Conservation (phyloP, 2,113 vertebrate genomes). For the Perognathus longimembris region DNA sequence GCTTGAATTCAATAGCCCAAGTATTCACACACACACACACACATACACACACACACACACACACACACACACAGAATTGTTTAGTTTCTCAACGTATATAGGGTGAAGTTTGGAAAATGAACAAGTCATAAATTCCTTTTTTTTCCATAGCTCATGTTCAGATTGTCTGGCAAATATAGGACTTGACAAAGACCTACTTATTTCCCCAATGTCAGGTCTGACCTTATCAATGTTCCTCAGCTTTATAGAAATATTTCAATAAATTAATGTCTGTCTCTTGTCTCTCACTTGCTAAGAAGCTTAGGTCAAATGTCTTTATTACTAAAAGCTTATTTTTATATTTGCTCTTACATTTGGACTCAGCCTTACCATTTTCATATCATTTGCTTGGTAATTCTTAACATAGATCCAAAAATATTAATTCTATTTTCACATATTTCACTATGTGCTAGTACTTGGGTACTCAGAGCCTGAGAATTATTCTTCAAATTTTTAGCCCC, state of each 20-base stretch:
- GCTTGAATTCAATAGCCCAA: too few species aligned
- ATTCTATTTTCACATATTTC: neutral
- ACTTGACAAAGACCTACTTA: neutral
- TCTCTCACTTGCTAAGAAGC: neutral
- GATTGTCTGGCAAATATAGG: neutral
- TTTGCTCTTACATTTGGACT: neutral
- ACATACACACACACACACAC: too few species aligned
- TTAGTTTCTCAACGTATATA: neutral
- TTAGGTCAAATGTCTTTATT: slow-evolving; percentile 3
- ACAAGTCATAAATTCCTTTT: neutral
- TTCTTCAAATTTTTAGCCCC: too few species aligned
- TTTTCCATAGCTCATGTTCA: neutral
- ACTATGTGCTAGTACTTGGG: too few species aligned
- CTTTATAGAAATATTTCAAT: neutral
- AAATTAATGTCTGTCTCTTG: neutral
- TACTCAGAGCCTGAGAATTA: too few species aligned
- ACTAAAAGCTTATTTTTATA: neutral
- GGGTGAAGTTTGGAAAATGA: slow-evolving; percentile 21
- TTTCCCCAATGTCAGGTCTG: neutral
- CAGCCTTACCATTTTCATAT: slow-evolving; percentile 4
- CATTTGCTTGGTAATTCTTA: neutral
- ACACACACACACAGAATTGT: too few species aligned
- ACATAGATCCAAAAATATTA: neutral
- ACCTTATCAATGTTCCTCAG: neutral
- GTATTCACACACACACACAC: too few species aligned